Percentiles rank a stretch among this genome's conserved stretches.
Evolutionary conservation across 2,888 invertebrate genomes (phyloP).

Genomic region (Leptarthrus brevirostris): DNA sequence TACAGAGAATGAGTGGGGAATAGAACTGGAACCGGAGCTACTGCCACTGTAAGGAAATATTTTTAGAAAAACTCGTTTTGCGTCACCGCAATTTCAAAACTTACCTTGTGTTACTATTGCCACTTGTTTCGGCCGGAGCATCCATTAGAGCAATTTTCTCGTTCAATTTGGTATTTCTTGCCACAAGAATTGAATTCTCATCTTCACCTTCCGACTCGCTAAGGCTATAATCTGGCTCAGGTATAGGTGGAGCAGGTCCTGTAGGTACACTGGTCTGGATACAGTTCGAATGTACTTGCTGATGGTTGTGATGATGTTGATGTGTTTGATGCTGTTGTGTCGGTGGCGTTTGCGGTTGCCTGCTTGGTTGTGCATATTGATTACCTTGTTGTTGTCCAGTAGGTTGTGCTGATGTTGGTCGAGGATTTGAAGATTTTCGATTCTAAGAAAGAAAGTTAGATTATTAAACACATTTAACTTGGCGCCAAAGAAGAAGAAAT

Average conservation of each 20-base stretch:
- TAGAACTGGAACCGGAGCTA: constrained; percentile 79
- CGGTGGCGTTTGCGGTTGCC: constrained; percentile 50
- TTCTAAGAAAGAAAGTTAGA: constrained; percentile 47
- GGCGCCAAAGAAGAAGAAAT: constrained; percentile 9
- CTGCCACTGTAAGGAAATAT: constrained; percentile 70
- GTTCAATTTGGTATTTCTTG: constrained; percentile 68
- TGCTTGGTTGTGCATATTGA: constrained; percentile 66
- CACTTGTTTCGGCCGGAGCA: constrained; percentile 75
- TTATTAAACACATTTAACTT: neutral
- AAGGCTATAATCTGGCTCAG: constrained; percentile 91
- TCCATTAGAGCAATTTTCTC: constrained; percentile 69
- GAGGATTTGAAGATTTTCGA: constrained; percentile 51
- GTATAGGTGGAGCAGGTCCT: constrained; percentile 79
- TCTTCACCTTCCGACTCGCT: constrained; percentile 88
- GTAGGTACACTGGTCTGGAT: constrained; percentile 54
- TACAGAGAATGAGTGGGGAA: constrained; percentile 87
- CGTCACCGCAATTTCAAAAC: no score
- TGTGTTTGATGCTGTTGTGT: constrained; percentile 55
- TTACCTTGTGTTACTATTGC: constrained; percentile 79
- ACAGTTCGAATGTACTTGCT: constrained; percentile 23
- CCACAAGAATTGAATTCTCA: constrained; percentile 68
- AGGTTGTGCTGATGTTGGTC: constrained; percentile 49
- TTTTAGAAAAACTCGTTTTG: neutral
- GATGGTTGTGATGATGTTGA: constrained; percentile 57
- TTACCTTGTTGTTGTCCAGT: constrained; percentile 55